A percentile compares a stretch with the other conserved stretches of the same genome.
Evolutionary conservation across 1,140 invertebrate genomes (phyloP).

Genomic region (Drosophila prosaltans): DNA sequence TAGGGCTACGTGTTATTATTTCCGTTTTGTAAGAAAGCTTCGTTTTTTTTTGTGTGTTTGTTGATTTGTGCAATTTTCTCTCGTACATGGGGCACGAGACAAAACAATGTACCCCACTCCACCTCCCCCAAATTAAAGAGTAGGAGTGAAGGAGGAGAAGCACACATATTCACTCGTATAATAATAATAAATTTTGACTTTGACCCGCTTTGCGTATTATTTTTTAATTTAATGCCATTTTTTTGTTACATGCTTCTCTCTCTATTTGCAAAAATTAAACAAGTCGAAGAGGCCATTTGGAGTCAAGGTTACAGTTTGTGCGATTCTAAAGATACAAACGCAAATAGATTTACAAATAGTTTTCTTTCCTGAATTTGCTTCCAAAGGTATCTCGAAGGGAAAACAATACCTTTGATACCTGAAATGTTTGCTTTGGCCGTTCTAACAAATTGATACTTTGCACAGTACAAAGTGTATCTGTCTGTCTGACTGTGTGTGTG

Average conservation of each 20-base stretch:
- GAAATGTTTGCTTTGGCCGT: no score
- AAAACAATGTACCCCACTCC: constrained; percentile 18
- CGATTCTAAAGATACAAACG: not conserved
- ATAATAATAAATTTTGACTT: constrained; percentile 62
- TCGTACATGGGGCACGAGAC: constrained; percentile 32
- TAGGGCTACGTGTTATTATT: constrained; percentile 70
- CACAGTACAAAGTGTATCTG: no score
- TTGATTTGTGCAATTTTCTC: constrained; percentile 65
- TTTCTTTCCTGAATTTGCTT: not conserved
- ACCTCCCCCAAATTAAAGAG: not conserved
- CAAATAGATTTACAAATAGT: not conserved
- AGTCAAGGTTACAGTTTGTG: constrained; percentile 4
- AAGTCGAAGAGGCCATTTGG: constrained; percentile 3
- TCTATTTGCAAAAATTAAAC: constrained; percentile 11
- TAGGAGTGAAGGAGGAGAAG: not conserved
- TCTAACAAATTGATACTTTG: no score
- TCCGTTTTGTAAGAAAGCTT: constrained; percentile 77
- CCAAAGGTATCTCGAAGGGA: no score
- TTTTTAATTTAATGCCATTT: constrained; percentile 39
- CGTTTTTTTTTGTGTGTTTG: constrained; percentile 25
- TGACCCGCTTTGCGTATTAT: constrained; percentile 65
- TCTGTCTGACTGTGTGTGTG: no score
- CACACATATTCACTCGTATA: constrained; percentile 20
- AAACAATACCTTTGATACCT: no score
- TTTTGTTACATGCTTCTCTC: not conserved